Evolutionary conservation across 2,113 vertebrate species (phyloP).

Genomic region (Neodontobutis hainanensis): DNA sequence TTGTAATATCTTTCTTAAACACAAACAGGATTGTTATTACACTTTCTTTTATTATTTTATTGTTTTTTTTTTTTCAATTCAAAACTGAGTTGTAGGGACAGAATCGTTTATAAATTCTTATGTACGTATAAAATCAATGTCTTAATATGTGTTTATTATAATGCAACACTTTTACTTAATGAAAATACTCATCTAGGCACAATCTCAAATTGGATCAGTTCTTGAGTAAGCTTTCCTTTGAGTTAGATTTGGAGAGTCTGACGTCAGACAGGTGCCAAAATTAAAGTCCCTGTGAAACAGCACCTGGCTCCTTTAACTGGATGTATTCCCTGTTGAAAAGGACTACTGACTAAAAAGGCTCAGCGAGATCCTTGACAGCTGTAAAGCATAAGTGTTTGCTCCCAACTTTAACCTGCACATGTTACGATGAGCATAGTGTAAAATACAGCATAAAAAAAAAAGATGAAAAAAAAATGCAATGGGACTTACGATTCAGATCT

Average conservation of each 20-base stretch:
- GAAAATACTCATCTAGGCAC: neutral
- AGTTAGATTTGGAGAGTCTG: constrained; percentile 17
- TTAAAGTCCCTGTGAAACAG: constrained; percentile 39
- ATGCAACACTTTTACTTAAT: too few relatives aligned
- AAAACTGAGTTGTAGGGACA: too few relatives aligned
- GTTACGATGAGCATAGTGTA: neutral
- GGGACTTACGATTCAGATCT: neutral
- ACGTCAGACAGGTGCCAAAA: constrained; percentile 26
- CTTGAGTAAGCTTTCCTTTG: constrained; percentile 6
- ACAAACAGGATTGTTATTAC: too few relatives aligned
- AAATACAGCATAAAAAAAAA: neutral
- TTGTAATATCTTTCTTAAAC: too few relatives aligned
- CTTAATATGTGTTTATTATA: too few relatives aligned
- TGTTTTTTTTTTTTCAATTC: too few relatives aligned
- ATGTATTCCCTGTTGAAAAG: constrained; percentile 32
- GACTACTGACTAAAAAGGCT: neutral
- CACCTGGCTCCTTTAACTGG: constrained; percentile 42
- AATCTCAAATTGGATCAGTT: neutral
- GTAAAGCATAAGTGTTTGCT: neutral
- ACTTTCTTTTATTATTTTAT: too few relatives aligned
- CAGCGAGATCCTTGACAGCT: constrained; percentile 5
- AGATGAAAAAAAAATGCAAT: too few relatives aligned
- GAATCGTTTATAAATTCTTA: too few relatives aligned
- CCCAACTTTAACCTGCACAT: too few relatives aligned
- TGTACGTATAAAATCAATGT: too few relatives aligned